Evolutionary conservation across 2,888 invertebrate species (phyloP), one percentile per base, ranked within the genome.

Genomic region (Philereme transversata): DNA sequence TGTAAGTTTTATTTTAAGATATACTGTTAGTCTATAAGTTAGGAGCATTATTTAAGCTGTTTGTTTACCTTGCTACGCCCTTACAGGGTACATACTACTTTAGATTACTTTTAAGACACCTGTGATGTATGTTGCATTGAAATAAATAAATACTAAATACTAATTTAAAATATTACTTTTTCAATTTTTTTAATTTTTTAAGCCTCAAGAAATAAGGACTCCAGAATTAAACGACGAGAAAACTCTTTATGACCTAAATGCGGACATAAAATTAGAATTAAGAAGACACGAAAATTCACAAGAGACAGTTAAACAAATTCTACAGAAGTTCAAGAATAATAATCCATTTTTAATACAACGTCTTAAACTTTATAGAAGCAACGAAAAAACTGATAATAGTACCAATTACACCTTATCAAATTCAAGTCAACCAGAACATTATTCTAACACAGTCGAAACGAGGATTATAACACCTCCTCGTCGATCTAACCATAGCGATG

Each of bases 171-270:
- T 22, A 22, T 3, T 22, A 22, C 22, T 22, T 22, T 22, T 22
- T 22, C 22, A 22, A n/a, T 45, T 38, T 40, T 43, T 22, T 49
- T 57, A 55, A 22, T 22, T 22, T 22, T 22, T 22, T 22, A 22
- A 92, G 92, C 78, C 82, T 11, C 79, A 77, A 67, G 71, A 79
- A 69, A 65, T 78, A 52, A 72, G 41, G 46, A 72, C 80, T n/a
- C 72, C 76, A n/a, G 72, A 76, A 51, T 70, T 69, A 61, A 77
- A 69, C 43, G 82, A 83, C 7, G 84, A 86, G 51, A 71, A 70
- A 65, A 45, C 69, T 5, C 64, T 93, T 38, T 92, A 92, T 64
- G 76, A 84, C 57, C 67, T 93, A 0, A 83, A 88, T 65, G 83
- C 88, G 48, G 80, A 85, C 41, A 69, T 92, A 51, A 78, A 73